Percentiles rank a stretch among this genome's conserved stretches.
Conservation (phyloP, 2,888 invertebrate genomes). For the Bursaphelenchus okinawaensis region DNA sequence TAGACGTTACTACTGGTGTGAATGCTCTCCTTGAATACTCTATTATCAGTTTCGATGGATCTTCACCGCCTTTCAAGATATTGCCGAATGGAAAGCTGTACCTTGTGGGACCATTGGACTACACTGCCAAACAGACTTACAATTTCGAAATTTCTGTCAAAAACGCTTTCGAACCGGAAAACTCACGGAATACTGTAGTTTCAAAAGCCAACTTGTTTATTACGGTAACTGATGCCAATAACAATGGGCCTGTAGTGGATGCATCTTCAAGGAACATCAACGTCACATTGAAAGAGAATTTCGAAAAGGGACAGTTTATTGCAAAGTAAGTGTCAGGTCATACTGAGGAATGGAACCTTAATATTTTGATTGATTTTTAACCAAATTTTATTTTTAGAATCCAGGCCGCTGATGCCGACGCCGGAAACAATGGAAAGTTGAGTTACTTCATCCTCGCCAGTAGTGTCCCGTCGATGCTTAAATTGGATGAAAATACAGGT, state of each 20-base stretch:
- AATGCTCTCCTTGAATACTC: background rate
- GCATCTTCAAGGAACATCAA: background rate
- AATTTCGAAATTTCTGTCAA: background rate
- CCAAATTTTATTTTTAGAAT: slow-evolving; percentile 60
- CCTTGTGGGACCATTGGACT: slow-evolving; percentile 14
- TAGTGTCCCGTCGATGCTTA: slow-evolving; percentile 29
- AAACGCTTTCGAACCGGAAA: background rate
- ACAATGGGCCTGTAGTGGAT: slow-evolving; percentile 43
- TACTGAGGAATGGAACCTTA: no score
- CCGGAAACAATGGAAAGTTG: slow-evolving; percentile 55
- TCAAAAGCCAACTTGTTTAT: background rate
- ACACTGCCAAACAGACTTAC: background rate
- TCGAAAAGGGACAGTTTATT: slow-evolving; percentile 23
- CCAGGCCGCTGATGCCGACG: slow-evolving; percentile 77
- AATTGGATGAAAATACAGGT: slow-evolving; percentile 18
- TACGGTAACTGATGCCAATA: slow-evolving; percentile 37
- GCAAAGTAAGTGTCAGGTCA: slow-evolving; percentile 13
- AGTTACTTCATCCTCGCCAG: slow-evolving; percentile 67
- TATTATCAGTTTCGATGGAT: background rate
- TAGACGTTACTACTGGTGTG: slow-evolving; percentile 10
- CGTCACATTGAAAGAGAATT: slow-evolving; percentile 16
- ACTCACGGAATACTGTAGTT: background rate
- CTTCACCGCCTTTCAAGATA: slow-evolving; percentile 5
- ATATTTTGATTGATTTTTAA: background rate
- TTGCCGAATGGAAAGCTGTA: slow-evolving; percentile 2